These are phyloP conservation scores for Mormyrus lacerda DNA, from an alignment of 2,113 vertebrate species.

Conservation along the genomic window DNA sequence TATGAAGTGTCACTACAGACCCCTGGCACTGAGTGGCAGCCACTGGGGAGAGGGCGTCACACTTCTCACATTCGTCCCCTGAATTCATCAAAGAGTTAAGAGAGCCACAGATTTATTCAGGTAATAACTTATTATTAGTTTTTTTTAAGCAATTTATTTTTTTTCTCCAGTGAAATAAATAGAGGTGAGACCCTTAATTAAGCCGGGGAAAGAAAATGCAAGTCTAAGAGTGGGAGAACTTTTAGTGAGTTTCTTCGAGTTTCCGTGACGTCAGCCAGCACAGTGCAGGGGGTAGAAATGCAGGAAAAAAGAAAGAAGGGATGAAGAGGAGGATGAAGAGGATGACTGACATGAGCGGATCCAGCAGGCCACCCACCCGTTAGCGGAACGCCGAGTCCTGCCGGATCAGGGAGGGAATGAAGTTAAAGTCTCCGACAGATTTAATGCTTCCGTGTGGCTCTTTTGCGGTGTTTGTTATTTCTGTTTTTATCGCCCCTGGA, in stretches of 20 bases:
- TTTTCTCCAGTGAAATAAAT: background rate
- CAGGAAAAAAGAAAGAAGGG: background rate
- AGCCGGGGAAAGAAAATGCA: background rate
- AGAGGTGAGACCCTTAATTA: background rate
- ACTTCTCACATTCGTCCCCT: background rate
- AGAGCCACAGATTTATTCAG: background rate
- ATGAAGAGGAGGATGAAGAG: background rate
- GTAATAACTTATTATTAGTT: background rate
- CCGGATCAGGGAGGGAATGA: background rate
- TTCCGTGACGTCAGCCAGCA: background rate
- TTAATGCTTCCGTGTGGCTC: background rate
- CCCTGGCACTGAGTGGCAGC: background rate
- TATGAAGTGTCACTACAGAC: background rate
- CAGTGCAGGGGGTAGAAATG: background rate
- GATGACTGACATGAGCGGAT: background rate
- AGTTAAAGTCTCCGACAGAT: background rate
- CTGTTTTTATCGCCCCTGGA: background rate
- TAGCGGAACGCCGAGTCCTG: background rate
- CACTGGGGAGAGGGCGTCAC: background rate
- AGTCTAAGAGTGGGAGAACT: background rate
- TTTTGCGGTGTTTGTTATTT: background rate
- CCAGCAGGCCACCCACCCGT: too few relatives aligned
- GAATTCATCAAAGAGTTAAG: background rate
- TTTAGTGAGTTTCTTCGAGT: background rate
- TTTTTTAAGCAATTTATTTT: background rate